These are phyloP conservation scores for Mola mola DNA, from an alignment of 2,113 vertebrate species.

Conservation along the genomic window DNA sequence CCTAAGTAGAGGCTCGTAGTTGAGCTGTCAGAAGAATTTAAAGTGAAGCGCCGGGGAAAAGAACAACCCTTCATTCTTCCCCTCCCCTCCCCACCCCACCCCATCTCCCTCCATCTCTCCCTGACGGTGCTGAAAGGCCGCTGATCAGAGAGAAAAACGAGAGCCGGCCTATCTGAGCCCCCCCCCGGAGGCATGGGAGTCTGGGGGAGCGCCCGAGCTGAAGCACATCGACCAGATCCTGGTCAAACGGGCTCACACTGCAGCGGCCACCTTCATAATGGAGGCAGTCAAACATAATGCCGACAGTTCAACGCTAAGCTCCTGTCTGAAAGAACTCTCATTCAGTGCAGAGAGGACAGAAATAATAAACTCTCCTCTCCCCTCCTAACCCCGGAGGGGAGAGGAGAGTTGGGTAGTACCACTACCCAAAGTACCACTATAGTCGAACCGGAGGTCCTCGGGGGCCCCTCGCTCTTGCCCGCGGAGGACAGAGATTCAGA, in stretches of 20 bases:
- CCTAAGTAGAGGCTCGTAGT: constrained; percentile 56
- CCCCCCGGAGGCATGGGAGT: constrained; percentile 69
- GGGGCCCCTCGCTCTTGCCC: constrained; percentile 25
- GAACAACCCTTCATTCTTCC: constrained; percentile 46
- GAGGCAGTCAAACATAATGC: no score
- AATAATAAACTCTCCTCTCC: no score
- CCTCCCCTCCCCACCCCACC: neutral
- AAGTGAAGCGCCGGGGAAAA: constrained; percentile 58
- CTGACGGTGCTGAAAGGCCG: constrained; percentile 57
- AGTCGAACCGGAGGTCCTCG: constrained; percentile 32
- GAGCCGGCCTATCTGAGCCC: constrained; percentile 53
- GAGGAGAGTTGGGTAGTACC: no score
- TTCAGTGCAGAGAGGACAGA: no score
- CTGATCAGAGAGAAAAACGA: constrained; percentile 60
- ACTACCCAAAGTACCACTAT: constrained; percentile 74
- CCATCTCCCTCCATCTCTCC: constrained; percentile 38
- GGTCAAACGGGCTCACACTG: no score
- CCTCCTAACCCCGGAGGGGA: no score
- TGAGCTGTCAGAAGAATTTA: constrained; percentile 72
- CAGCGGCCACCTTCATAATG: no score
- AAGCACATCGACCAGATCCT: no score
- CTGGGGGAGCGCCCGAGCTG: no score
- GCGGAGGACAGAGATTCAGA: constrained; percentile 26
- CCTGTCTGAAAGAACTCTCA: no score
- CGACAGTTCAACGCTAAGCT: no score